These are phyloP conservation scores for Chloropsis hardwickii DNA, from an alignment of 2,113 vertebrate species.

Conservation along the genomic window DNA sequence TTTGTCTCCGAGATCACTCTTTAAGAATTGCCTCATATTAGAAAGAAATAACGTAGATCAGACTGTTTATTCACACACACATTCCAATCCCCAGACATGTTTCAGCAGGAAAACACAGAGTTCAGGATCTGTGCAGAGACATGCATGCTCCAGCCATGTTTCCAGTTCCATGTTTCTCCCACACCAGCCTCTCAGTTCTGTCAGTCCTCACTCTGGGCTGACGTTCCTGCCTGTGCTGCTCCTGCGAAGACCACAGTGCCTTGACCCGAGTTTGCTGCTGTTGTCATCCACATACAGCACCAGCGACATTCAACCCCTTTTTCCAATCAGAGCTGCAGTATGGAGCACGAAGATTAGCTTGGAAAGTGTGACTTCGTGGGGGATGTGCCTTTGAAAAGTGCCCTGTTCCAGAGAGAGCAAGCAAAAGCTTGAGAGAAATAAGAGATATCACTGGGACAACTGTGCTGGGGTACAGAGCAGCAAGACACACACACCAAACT, in stretches of 20 bases:
- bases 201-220: not conserved
- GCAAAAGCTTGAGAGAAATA: not conserved
- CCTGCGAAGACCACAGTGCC: not conserved
- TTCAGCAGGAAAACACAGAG: not conserved
- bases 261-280: no score
- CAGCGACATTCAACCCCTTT: not conserved
- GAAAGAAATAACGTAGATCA: not conserved
- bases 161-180: not conserved
- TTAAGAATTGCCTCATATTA: not conserved
- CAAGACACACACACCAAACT: fast-evolving
- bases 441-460: not conserved
- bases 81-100: not conserved
- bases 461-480: fast-evolving
- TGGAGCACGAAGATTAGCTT: not conserved
- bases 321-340: not conserved
- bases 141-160: not conserved
- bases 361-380: not conserved
- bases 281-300: fast-evolving
- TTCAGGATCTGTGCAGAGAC: not conserved
- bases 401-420: not conserved
- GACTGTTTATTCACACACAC: not conserved
- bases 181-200: fast-evolving
- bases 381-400: not conserved
- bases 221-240: not conserved
- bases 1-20: fast-evolving